These are phyloP conservation scores for Chroicocephalus ridibundus DNA, from an alignment of 2,113 vertebrate genomes.

Conservation along the genomic window DNA sequence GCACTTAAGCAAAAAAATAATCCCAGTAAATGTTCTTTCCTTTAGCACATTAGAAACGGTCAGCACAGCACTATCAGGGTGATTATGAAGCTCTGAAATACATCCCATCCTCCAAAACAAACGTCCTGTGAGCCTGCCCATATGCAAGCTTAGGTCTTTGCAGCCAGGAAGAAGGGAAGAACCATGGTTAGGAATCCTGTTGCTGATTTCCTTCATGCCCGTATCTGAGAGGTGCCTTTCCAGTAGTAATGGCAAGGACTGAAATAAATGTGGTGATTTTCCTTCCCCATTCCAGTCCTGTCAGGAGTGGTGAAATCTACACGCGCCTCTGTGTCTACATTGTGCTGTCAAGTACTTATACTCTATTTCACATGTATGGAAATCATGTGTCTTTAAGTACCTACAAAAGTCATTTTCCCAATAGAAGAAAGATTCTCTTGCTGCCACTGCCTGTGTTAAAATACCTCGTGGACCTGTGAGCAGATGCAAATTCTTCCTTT, in stretches of 20 bases:
- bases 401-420: background rate
- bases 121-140: background rate
- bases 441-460: background rate
- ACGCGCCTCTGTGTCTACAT: background rate
- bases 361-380: background rate
- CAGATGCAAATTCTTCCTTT: slow-evolving; percentile 21
- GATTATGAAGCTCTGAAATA: background rate
- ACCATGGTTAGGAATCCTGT: background rate
- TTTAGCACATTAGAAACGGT: background rate
- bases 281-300: background rate
- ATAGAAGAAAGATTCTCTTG: background rate
- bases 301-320: background rate
- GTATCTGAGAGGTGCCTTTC: background rate
- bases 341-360: background rate
- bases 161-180: background rate
- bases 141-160: background rate
- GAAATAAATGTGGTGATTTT: background rate
- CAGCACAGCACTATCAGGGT: background rate
- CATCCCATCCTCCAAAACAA: background rate
- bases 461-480: background rate
- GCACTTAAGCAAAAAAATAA: slow-evolving; percentile 13
- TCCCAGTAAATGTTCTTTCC: slow-evolving; percentile 19
- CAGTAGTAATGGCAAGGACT: background rate
- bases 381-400: background rate
- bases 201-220: background rate